Base-by-base conservation (phyloP, 2,797 vertebrate genomes). In the Ptychadena robeensis region DNA sequence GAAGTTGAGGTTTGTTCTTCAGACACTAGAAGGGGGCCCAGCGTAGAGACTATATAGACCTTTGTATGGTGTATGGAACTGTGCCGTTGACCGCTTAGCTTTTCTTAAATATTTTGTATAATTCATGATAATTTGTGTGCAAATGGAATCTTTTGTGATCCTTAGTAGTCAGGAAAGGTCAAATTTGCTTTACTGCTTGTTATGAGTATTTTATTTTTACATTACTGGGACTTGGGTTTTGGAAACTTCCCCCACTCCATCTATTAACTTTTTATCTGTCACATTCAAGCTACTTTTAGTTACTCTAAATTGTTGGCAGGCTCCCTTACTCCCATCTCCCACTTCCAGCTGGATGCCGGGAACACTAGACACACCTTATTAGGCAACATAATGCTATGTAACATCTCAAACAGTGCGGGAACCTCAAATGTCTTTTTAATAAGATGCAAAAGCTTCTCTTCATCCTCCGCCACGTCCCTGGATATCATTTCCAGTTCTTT, bases 291-390 rank as follows among this genome's bases (percentile, higher is more conserved):
- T 22, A n/a, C 44, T n/a, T 22, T 53, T 12, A 12, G 64, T 28
- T 44, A 65, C 59, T 40, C 30, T 35, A 44, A 65, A 64, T 31
- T 11, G 22, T 57, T 40, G 34, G 25, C 59, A 65, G 35, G 44
- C n/a, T 15, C 59, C 22, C 5, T 11, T 31, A 64, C 28, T 38
- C 73, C 35, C 59, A 22, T 44, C 31, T 77, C 37, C 74, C 63
- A 9, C n/a, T n/a, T 22, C 30, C 37, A 15, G 34, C 27, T 22
- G 61, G 32, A 38, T 66, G 9, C 63, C 18, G 74, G 64, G 66
- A 66, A 69, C 40, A 57, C 44, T 30, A 70, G 66, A 79, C 76
- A 79, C 65, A 48, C 76, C 76, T 53, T 37, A 34, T 53, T 77
- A 77, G 31, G n/a, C 63, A 48, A 28, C n/a, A 66, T 35, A 77